Base-by-base conservation (phyloP, 2,797 vertebrate genomes). In the Podarcis lilfordi region DNA sequence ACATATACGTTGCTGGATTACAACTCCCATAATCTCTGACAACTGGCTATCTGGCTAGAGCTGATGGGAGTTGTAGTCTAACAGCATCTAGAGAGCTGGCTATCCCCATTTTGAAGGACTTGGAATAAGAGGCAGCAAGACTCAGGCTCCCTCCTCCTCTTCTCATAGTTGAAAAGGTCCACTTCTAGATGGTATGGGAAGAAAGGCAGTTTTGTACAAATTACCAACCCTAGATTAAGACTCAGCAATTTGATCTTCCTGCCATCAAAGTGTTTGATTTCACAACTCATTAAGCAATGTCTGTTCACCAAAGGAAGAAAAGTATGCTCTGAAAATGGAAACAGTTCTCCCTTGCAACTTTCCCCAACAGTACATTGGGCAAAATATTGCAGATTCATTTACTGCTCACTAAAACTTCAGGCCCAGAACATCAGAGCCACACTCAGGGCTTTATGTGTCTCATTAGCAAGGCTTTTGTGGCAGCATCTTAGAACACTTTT, bases 361-460 rank as follows among this genome's bases (percentile, higher is more conserved):
- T 74, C 27, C 37, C 21, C 21, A 61, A 61, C 72, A 85, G 72
- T 76, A 76, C 35, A 76, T 27, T 84, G 82, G 71, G 23, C 23
- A 75, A 84, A 84, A 84, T 75, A 84, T 40, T 29, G 25, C 72
- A 61, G 50, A 85, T 35, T 59, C 83, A 76, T 76, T 85, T 84
- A 61, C 61, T 40, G 19, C n/a, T 79, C 84, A 61, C 71, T 75
- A 74, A 37, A 84, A 59, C 13, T 68, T 86, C 32, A 55, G n/a
- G 69, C 69, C n/a, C 59, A 32, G 72, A 84, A 72, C 75, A 79
- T 85, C 77, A 85, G 23, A 64, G 23, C 74, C 17, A 45, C 19
- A 23, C 15, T 68, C 11, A 19, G 64, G n/a, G 64, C 50, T 79
- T 50, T 86, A 86, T 79, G n/a, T 15, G 11, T 79, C 29, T n/a